Base-by-base conservation (phyloP, 2,888 invertebrate genomes). In the Yponomeuta plumbellus region DNA sequence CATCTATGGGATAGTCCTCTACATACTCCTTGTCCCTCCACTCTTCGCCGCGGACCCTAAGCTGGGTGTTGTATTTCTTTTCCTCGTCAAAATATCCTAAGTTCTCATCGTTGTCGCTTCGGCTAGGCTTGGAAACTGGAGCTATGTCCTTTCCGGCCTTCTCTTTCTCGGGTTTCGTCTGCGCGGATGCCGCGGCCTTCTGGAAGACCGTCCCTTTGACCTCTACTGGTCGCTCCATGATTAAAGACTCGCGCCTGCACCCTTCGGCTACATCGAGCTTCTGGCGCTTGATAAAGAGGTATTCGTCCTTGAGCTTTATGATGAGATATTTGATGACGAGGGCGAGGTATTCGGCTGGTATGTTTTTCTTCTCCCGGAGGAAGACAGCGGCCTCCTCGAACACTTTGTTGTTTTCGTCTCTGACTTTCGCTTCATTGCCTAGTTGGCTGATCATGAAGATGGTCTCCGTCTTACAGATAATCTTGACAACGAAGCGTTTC, bases 11-110 rank as follows among this genome's bases (percentile, higher is more conserved):
- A 69, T 83, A 92, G 70, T 93, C 93, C 67, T 92, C 92, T 3
- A 92, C 82, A 70, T 91, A 92, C 1, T 86, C 80, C 74, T 85
- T 88, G 71, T 92, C 92, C 72, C 89, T 84, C 92, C 92, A 92
- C 74, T 92, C 92, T 75, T 93, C 92, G 13, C 91, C 92, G 61
- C 92, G 82, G 1, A 86, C 83, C 71, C 92, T 83, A 13, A 92
- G 81, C 39, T 75, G 76, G 5, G 92, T 92, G 70, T 88, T 91
- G 70, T 85, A 85, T 72, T 92, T 92, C 69, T 88, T 90, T 1
- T 79, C 84, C 70, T 82, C 85, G 17, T 75, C 75, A 17, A 52
- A 13, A 5, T 52, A 13, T 10, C 22, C 17, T 13, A 61, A 17
- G 11, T 26, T 61, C 17, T 64, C 63, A 17, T 20, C 23, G 44